These are phyloP conservation scores for Drosophila neonasuta DNA, from an alignment of 2,888 invertebrate genomes.

Conservation along the genomic window DNA sequence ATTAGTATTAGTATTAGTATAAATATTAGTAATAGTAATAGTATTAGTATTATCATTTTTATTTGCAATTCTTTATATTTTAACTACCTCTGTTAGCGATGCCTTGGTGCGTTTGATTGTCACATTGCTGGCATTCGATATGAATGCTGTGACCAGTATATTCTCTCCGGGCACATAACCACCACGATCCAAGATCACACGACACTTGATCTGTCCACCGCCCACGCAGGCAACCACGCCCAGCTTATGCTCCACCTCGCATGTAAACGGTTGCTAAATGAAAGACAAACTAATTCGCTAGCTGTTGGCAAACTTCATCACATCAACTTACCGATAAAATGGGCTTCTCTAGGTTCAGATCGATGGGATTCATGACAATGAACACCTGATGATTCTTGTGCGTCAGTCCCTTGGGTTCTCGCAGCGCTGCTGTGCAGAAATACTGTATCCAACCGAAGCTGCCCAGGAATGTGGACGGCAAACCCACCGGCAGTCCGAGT, in stretches of 20 bases:
- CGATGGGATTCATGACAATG: conserved; percentile 97
- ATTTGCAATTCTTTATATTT: no score
- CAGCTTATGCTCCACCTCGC: conserved; percentile 94
- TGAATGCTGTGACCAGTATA: conserved; percentile 91
- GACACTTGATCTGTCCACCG: conserved; percentile 92
- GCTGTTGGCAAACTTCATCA: background rate
- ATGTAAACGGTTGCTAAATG: conserved; percentile 91
- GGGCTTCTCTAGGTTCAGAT: conserved; percentile 94
- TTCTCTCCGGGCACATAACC: conserved; percentile 98
- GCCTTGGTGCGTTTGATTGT: conserved; percentile 93
- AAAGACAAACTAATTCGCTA: background rate
- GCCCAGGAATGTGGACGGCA: conserved; percentile 96
- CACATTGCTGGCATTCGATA: conserved; percentile 92
- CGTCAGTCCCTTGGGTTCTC: conserved; percentile 92
- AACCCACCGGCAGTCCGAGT: conserved; percentile 92
- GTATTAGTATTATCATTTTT: no score
- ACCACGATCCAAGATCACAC: conserved; percentile 93
- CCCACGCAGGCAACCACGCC: conserved; percentile 92
- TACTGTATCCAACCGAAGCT: conserved; percentile 98
- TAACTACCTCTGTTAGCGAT: conserved; percentile 86
- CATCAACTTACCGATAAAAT: conserved; percentile 89
- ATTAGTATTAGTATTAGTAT: no score
- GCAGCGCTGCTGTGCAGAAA: conserved; percentile 93
- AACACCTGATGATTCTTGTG: conserved; percentile 99
- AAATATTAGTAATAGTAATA: no score